Evolutionary conservation across 2,888 invertebrate species (phyloP).

Genomic region (Patella depressa): DNA sequence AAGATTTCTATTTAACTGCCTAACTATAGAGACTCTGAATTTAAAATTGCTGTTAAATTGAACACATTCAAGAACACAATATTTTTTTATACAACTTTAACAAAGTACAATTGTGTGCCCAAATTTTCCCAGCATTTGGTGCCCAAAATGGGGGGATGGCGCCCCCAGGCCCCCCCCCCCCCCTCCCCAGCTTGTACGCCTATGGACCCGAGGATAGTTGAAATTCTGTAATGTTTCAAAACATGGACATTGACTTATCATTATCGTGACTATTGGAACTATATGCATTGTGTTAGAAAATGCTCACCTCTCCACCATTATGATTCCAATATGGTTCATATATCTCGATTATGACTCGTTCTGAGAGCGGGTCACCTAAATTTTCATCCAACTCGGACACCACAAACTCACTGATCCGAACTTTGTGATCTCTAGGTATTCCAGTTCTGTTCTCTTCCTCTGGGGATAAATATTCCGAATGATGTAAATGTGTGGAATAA

Average conservation of each 20-base stretch:
- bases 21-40: too few species aligned
- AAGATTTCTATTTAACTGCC: too few species aligned
- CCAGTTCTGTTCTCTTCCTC: background rate
- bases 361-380: conserved; percentile 44
- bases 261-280: too few species aligned
- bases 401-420: conserved; percentile 50
- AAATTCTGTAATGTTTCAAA: background rate
- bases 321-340: conserved; percentile 64
- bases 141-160: too few species aligned
- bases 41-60: too few species aligned
- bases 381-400: conserved; percentile 47
- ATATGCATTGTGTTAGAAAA: background rate
- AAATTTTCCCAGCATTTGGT: too few species aligned
- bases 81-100: too few species aligned
- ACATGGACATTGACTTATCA: background rate
- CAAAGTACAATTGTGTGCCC: too few species aligned
- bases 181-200: too few species aligned
- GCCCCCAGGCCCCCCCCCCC: too few species aligned
- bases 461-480: conserved; percentile 3
- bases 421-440: conserved; percentile 34
- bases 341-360: conserved; percentile 58
- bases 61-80: too few species aligned
- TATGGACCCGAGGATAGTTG: background rate
- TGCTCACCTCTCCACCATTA: conserved; percentile 67
- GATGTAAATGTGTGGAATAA: conserved; percentile 45